Conservation (phyloP, 1,140 invertebrate genomes). For the Euura saliciscinereae region DNA sequence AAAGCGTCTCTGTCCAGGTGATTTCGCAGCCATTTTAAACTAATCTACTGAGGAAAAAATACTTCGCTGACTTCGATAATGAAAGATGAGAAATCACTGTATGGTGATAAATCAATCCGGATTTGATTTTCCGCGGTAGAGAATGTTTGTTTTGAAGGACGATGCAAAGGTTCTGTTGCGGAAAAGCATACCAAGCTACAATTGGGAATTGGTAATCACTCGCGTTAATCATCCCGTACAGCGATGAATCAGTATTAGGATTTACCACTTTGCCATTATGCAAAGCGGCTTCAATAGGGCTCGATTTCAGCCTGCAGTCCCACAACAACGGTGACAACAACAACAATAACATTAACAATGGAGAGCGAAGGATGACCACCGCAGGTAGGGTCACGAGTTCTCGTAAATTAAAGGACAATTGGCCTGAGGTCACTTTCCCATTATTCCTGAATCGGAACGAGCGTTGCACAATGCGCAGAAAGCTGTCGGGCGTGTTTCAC, state of each 20-base stretch:
- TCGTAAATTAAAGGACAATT: conserved; percentile 7
- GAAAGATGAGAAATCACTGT: too few species aligned
- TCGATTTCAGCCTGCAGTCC: neutral
- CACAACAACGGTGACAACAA: neutral
- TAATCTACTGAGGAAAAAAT: too few species aligned
- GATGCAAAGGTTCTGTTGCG: neutral
- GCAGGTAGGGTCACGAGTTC: neutral
- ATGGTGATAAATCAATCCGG: too few species aligned
- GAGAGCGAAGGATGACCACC: conserved; percentile 36
- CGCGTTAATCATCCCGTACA: neutral
- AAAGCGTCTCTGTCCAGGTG: too few species aligned
- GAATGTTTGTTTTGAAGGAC: too few species aligned
- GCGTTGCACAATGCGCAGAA: too few species aligned
- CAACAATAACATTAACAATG: conserved; percentile 41
- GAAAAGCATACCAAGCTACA: neutral
- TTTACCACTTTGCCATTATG: neutral
- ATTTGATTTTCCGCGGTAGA: too few species aligned
- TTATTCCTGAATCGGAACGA: neutral
- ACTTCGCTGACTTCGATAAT: too few species aligned
- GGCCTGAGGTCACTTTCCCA: neutral
- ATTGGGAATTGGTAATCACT: neutral
- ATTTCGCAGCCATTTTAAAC: too few species aligned
- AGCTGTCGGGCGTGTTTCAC: too few species aligned
- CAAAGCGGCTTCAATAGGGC: conserved; percentile 4
- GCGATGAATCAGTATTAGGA: neutral